These are phyloP conservation scores for Chrysocyon brachyurus DNA, from an alignment of 2,797 vertebrate species.

Conservation along the genomic window DNA sequence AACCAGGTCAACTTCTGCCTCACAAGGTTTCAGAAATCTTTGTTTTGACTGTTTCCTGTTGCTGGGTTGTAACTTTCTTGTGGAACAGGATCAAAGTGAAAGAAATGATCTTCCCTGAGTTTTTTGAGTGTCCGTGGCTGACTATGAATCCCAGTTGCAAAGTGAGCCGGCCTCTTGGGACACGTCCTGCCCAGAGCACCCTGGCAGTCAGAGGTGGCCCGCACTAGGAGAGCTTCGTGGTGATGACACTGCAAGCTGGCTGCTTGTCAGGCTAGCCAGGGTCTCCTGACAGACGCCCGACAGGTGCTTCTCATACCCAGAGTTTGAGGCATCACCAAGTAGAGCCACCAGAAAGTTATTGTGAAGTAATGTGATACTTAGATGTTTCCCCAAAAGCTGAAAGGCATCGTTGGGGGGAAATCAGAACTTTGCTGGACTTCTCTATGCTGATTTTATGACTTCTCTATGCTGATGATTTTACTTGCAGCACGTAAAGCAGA, in stretches of 20 bases:
- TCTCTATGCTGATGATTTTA: not conserved
- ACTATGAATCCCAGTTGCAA: not conserved
- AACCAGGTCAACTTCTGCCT: not conserved
- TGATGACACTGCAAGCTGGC: not conserved
- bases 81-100: not conserved
- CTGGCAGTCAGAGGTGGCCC: not conserved
- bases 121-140: not conserved
- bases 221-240: not conserved
- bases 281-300: not conserved
- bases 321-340: not conserved
- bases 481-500: not conserved
- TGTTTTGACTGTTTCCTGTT: not conserved
- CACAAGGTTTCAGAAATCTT: not conserved
- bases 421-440: not conserved
- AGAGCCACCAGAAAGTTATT: not conserved
- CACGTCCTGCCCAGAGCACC: accelerated
- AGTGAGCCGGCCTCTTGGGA: not conserved
- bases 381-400: not conserved
- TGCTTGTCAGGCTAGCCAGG: not conserved
- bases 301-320: not conserved
- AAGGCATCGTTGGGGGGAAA: not conserved
- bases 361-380: not conserved
- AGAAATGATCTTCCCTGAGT: not conserved
- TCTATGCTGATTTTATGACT: not conserved
- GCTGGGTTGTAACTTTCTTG: not conserved